Conservation (phyloP, 2,113 vertebrate genomes). For the Promerops cafer region DNA sequence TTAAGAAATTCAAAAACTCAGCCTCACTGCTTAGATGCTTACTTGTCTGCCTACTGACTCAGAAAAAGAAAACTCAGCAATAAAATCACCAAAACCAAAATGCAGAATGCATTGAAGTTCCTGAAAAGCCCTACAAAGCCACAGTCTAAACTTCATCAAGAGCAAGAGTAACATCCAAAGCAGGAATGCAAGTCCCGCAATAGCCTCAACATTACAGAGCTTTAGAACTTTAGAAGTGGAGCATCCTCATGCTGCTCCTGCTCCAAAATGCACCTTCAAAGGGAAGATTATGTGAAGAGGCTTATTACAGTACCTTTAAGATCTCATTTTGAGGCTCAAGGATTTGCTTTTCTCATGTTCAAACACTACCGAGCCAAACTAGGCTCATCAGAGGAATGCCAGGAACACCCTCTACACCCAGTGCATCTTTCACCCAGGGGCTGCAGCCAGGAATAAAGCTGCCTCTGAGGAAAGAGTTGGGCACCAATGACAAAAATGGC, state of each 20-base stretch:
- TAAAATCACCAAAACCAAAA: not conserved
- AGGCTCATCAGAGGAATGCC: not conserved
- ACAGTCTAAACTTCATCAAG: not conserved
- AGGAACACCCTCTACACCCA: not conserved
- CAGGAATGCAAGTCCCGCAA: not conserved
- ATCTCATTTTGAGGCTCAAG: not conserved
- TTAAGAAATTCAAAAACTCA: not conserved
- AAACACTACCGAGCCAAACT: not conserved
- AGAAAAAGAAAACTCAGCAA: not conserved
- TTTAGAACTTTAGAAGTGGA: not conserved
- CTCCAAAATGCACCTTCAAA: conserved; percentile 6
- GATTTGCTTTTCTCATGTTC: not conserved
- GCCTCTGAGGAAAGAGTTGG: not conserved
- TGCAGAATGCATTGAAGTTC: not conserved
- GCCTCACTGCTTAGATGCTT: not conserved
- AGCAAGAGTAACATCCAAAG: not conserved
- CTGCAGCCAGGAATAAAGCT: not conserved
- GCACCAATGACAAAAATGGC: not conserved
- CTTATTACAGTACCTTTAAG: not conserved
- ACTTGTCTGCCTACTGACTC: not conserved
- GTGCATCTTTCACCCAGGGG: fast-evolving
- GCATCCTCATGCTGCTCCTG: not conserved
- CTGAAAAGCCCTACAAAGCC: not conserved
- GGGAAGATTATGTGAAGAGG: not conserved
- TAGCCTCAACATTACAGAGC: not conserved